Evolutionary conservation across 2,797 vertebrate species (phyloP).

Genomic region (Dipus sagitta): DNA sequence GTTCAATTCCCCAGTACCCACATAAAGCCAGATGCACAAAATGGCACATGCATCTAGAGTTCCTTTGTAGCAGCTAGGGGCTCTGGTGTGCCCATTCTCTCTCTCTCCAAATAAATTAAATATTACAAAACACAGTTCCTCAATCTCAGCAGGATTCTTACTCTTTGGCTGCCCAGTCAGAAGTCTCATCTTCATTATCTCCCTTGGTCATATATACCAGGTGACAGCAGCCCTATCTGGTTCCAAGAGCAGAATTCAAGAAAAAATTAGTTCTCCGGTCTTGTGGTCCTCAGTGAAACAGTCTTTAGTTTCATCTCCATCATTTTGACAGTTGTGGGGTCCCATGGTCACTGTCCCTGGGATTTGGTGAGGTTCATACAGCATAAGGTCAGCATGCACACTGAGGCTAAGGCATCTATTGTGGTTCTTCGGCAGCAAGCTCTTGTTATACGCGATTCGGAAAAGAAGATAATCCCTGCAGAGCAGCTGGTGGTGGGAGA

Average conservation of each 20-base stretch:
- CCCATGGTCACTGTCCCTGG: accelerated
- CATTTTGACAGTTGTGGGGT: background rate
- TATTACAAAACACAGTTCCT: no score
- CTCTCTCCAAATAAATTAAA: no score
- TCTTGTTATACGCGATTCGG: conserved; percentile 87
- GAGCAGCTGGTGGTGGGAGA: conserved; percentile 90
- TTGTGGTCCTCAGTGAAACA: background rate
- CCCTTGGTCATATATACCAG: background rate
- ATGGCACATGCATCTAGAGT: no score
- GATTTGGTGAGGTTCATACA: background rate
- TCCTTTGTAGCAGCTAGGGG: no score
- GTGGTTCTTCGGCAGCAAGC: conserved; percentile 86
- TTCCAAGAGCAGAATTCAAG: background rate
- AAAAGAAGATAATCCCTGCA: conserved; percentile 88
- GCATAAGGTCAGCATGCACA: no score
- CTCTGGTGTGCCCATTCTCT: no score
- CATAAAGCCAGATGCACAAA: no score
- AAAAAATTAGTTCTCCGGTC: background rate
- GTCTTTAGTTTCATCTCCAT: background rate
- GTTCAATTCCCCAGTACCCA: no score
- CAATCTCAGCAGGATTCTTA: background rate
- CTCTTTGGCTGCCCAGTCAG: background rate
- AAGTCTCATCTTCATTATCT: background rate
- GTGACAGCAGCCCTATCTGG: background rate
- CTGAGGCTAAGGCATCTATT: background rate